These are phyloP conservation scores for Lasioglossum figueresi DNA, from an alignment of 2,888 invertebrate genomes.

Conservation along the genomic window DNA sequence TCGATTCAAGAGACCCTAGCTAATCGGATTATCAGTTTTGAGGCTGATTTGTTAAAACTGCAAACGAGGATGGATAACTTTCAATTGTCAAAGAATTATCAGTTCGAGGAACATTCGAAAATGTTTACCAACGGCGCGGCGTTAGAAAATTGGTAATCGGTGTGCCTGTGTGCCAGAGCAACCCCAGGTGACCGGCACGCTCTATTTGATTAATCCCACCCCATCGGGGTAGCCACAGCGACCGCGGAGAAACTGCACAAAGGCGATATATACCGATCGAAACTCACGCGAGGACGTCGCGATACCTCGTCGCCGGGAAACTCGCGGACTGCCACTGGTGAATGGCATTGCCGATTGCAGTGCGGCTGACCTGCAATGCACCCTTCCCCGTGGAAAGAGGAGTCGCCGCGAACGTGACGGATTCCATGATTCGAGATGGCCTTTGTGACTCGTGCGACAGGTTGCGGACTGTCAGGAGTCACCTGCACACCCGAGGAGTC, in stretches of 20 bases:
- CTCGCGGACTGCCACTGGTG: slow-evolving; percentile 68
- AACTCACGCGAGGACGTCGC: slow-evolving; percentile 35
- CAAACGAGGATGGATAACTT: background rate
- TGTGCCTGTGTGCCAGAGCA: background rate
- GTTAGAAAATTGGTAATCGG: background rate
- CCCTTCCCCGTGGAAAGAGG: slow-evolving; percentile 68
- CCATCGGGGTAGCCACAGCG: background rate
- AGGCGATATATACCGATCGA: slow-evolving; percentile 3
- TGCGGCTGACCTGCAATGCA: slow-evolving; percentile 49
- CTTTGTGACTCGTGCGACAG: slow-evolving; percentile 31
- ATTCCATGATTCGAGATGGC: slow-evolving; percentile 71
- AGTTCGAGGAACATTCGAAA: background rate
- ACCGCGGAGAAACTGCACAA: background rate
- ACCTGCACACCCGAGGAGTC: background rate
- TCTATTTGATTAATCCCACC: background rate
- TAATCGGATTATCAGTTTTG: background rate
- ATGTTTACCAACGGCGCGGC: background rate
- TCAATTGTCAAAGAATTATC: background rate
- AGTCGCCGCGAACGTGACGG: slow-evolving; percentile 74
- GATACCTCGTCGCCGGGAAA: slow-evolving; percentile 58
- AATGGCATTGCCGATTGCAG: slow-evolving; percentile 53
- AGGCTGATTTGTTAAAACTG: background rate
- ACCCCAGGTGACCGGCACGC: background rate
- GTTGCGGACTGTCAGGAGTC: slow-evolving; percentile 61
- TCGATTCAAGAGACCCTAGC: background rate